A percentile compares a stretch with the other conserved stretches of the same genome.
Conservation (phyloP, 2,888 invertebrate genomes). For the Amblyjoppa fuscipennis region DNA sequence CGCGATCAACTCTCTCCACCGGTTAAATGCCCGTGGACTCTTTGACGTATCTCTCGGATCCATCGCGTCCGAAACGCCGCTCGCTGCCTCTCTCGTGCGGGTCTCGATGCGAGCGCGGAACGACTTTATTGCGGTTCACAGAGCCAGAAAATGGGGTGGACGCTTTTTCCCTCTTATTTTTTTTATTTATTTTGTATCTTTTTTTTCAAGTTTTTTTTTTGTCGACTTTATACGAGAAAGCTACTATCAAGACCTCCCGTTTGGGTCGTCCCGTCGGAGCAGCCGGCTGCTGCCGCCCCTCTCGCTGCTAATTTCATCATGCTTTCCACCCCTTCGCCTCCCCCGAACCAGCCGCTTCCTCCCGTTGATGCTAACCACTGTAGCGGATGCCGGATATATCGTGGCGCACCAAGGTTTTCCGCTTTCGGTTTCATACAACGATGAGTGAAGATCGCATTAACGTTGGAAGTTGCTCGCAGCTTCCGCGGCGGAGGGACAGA, state of each 20-base stretch:
- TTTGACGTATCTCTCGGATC: slow-evolving; percentile 36
- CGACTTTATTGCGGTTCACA: slow-evolving; percentile 73
- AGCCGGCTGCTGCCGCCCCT: slow-evolving; percentile 37
- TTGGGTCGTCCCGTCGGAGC: slow-evolving; percentile 2
- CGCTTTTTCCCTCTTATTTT: slow-evolving; percentile 29
- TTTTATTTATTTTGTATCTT: not conserved
- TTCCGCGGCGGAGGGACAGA: not conserved
- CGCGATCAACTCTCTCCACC: not conserved
- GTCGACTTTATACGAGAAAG: slow-evolving; percentile 41
- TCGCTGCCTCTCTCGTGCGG: not conserved
- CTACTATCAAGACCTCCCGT: not conserved
- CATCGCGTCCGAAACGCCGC: slow-evolving; percentile 15
- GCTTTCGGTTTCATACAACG: slow-evolving; percentile 38
- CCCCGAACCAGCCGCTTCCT: not conserved
- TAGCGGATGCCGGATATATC: slow-evolving; percentile 48
- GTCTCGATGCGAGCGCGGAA: slow-evolving; percentile 42
- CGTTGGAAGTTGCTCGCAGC: not conserved
- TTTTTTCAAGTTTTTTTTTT: slow-evolving; percentile 39
- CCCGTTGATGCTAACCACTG: slow-evolving; percentile 33
- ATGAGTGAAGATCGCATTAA: slow-evolving; percentile 22
- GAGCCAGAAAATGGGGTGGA: slow-evolving; percentile 74
- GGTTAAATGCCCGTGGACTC: not conserved
- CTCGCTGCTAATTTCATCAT: slow-evolving; percentile 49
- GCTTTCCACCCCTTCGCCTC: not conserved
- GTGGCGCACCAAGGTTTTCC: slow-evolving; percentile 38